A percentile compares a stretch with the other conserved stretches of the same genome.
Conservation (phyloP, 92 coral and sea anemone species). For the Muricea muricata region DNA sequence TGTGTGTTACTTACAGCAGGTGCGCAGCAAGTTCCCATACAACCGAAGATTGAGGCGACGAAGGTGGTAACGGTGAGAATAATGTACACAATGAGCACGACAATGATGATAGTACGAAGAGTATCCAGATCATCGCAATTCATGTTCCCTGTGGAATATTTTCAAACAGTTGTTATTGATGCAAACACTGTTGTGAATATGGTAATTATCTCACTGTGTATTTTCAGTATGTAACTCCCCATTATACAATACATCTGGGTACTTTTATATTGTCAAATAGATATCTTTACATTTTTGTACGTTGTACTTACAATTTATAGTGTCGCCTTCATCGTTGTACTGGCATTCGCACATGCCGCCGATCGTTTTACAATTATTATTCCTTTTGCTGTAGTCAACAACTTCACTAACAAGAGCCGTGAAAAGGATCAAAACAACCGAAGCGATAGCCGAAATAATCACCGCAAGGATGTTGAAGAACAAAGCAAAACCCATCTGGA, state of each 20-base stretch:
- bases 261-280: too few species aligned
- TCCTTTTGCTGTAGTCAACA: neutral
- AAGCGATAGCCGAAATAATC: neutral
- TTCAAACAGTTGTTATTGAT: neutral
- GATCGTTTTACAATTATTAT: neutral
- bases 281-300: too few species aligned
- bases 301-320: neutral
- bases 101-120: neutral
- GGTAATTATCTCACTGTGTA: neutral
- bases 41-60: neutral
- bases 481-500: conserved; percentile 32
- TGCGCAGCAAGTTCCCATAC: conserved; percentile 14
- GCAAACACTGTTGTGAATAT: neutral
- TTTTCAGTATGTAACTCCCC: too few species aligned
- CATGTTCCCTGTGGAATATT: neutral
- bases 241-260: too few species aligned
- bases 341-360: neutral
- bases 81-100: neutral
- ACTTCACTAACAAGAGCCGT: neutral
- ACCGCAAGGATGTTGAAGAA: conserved; percentile 32
- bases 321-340: too few species aligned
- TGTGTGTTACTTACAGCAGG: neutral
- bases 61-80: neutral
- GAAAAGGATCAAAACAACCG: neutral
- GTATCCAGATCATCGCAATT: conserved; percentile 3